Percentiles rank a stretch among this genome's conserved stretches.
These are phyloP conservation scores for Micromys minutus DNA, from an alignment of 2,113 vertebrate genomes.

Conservation along the genomic window DNA sequence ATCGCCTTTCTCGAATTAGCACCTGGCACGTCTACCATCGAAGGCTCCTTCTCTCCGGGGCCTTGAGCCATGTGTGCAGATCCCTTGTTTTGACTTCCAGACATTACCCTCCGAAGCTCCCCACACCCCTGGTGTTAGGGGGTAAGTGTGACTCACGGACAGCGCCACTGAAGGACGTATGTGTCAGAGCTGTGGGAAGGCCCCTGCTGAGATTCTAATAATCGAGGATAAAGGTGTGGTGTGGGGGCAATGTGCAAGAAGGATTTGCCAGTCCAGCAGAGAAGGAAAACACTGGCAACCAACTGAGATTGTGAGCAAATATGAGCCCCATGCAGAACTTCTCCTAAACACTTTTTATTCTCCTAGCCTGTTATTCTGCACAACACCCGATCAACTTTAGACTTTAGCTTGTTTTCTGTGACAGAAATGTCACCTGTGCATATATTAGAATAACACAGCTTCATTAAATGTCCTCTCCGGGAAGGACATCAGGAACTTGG, in stretches of 20 bases:
- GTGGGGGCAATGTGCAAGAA: not conserved
- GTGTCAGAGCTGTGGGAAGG: not conserved
- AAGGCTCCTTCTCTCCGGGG: not conserved
- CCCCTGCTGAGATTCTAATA: not conserved
- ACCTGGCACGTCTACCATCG: not conserved
- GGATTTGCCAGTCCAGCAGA: not conserved
- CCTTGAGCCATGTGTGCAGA: not conserved
- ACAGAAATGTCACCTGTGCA: not conserved
- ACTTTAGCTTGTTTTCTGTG: constrained; percentile 22
- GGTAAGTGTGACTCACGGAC: not conserved
- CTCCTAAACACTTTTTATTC: not conserved
- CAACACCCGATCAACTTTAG: not conserved
- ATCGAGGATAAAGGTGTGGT: not conserved
- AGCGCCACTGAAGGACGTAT: not conserved
- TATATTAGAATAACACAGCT: constrained; percentile 15
- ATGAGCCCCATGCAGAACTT: not conserved
- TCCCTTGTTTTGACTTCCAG: not conserved
- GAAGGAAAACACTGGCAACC: not conserved
- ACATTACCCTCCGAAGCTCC: not conserved
- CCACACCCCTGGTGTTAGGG: not conserved
- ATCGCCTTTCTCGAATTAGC: not conserved
- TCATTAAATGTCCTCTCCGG: not conserved
- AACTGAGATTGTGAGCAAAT: not conserved
- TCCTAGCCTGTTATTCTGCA: not conserved
- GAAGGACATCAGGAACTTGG: constrained; percentile 20